phyloP scores from a whole-genome alignment of 2,888 invertebrate species.

The Amaurobius ferox region DNA sequence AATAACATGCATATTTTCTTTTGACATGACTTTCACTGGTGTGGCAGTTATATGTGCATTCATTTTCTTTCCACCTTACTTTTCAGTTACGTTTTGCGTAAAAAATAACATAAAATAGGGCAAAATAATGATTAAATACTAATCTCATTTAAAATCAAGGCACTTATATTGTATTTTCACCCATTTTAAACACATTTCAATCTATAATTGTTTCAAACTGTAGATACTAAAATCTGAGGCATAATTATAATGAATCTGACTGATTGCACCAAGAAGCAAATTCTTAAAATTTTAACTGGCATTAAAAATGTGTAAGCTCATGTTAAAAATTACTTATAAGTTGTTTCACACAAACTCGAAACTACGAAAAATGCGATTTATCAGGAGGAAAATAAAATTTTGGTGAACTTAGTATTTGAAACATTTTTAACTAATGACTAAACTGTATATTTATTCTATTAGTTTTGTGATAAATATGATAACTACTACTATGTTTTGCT shows the following conservation, averaged over 20 bases:
- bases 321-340: background rate
- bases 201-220: background rate
- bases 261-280: background rate
- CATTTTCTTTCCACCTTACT: background rate
- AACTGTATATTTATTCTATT: no score
- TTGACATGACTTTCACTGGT: background rate
- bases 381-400: no score
- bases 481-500: no score
- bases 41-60: background rate
- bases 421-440: no score
- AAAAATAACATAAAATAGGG: background rate
- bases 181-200: background rate
- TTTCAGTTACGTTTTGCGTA: background rate
- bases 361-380: no score
- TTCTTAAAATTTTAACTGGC: background rate
- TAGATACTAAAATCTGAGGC: background rate
- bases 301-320: background rate
- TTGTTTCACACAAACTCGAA: no score
- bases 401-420: no score
- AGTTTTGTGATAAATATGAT: no score
- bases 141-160: background rate
- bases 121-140: background rate
- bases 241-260: background rate
- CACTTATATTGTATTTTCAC: conserved; percentile 1
- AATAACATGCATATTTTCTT: background rate